Conservation (phyloP, 1,140 invertebrate genomes). For the Macrocentrus cingulum region DNA sequence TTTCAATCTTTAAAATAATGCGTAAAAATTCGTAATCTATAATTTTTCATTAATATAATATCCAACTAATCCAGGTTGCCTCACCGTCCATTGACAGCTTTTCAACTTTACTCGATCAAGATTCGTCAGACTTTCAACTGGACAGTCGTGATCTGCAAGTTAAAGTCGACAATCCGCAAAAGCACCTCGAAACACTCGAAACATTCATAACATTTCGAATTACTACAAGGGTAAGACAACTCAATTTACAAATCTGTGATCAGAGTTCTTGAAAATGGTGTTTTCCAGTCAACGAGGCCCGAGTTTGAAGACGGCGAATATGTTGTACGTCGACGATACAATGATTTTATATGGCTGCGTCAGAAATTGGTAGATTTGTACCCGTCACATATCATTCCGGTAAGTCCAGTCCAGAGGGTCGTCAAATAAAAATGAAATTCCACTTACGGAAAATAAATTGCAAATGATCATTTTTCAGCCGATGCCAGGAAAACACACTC, state of each 20-base stretch:
- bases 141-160: constrained; percentile 67
- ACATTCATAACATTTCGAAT: constrained; percentile 76
- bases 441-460: not conserved
- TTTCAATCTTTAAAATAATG: not conserved
- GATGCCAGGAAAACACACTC: constrained; percentile 72
- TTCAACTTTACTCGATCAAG: constrained; percentile 64
- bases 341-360: constrained; percentile 75
- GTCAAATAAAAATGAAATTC: not conserved
- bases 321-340: constrained; percentile 70
- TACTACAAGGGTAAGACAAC: constrained; percentile 63
- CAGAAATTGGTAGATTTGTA: constrained; percentile 68
- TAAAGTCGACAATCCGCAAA: constrained; percentile 77
- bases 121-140: constrained; percentile 59
- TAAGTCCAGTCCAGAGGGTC: constrained; percentile 45
- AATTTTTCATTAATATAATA: not conserved
- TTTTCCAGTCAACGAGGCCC: constrained; percentile 64
- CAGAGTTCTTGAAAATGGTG: not conserved
- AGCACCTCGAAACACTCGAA: constrained; percentile 74
- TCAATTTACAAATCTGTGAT: not conserved
- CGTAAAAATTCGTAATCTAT: constrained; percentile 12
- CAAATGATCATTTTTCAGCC: constrained; percentile 59
- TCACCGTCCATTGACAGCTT: constrained; percentile 67
- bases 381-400: constrained; percentile 71
- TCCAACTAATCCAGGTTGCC: constrained; percentile 49
- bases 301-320: constrained; percentile 71